Evolutionary conservation across 1,140 invertebrate genomes (phyloP).

Genomic region (Drosophila guanche): DNA sequence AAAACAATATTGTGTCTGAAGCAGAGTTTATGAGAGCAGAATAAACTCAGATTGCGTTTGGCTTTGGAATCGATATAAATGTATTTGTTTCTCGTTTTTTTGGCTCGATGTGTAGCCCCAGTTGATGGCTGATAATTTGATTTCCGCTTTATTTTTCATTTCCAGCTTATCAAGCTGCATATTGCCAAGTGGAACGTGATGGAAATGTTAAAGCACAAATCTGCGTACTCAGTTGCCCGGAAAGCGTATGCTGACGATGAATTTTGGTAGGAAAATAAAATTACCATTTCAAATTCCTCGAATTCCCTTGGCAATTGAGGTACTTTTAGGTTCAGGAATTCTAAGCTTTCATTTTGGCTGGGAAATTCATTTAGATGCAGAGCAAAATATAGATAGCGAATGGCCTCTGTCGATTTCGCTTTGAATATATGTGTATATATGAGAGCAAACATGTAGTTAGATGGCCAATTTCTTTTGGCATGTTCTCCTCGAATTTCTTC

Average conservation of each 20-base stretch:
- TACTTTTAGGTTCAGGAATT: slow-evolving; percentile 23
- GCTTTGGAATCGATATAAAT: slow-evolving; percentile 21
- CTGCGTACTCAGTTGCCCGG: slow-evolving; percentile 12
- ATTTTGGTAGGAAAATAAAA: slow-evolving; percentile 20
- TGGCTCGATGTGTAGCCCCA: slow-evolving; percentile 26
- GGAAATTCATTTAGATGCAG: slow-evolving; percentile 4
- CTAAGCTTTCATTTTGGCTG: not conserved
- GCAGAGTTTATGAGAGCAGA: slow-evolving; percentile 40
- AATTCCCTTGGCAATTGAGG: slow-evolving; percentile 31
- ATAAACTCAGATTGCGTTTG: slow-evolving; percentile 41
- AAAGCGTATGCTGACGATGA: not conserved
- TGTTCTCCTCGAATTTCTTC: slow-evolving; percentile 16
- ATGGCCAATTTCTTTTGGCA: slow-evolving; percentile 5
- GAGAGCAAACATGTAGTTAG: no score
- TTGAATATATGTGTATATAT: no score
- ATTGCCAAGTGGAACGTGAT: slow-evolving; percentile 30
- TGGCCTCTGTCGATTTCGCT: no score
- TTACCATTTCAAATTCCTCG: slow-evolving; percentile 21
- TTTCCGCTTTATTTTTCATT: slow-evolving; percentile 42
- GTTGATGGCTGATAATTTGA: slow-evolving; percentile 58
- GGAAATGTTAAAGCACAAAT: slow-evolving; percentile 36
- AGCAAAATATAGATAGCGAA: no score
- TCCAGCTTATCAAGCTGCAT: slow-evolving; percentile 46
- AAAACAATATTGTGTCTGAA: slow-evolving; percentile 12
- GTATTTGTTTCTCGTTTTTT: slow-evolving; percentile 1